These are phyloP conservation scores for Sebastes baramenuke DNA, from an alignment of 2,797 vertebrate species.

Conservation along the genomic window DNA sequence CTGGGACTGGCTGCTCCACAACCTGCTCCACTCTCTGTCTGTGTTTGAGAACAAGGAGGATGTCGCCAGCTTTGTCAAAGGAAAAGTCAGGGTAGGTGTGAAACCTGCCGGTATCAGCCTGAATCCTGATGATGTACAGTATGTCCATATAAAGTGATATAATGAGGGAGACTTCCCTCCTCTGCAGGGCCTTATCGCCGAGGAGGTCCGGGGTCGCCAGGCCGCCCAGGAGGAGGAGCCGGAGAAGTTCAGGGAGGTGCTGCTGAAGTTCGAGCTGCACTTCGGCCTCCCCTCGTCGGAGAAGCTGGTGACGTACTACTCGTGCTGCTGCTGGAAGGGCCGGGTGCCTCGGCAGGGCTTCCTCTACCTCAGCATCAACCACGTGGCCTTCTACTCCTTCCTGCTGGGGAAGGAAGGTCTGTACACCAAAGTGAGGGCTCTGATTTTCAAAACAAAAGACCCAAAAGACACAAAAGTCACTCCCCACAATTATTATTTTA, in stretches of 20 bases:
- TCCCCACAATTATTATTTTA: no score
- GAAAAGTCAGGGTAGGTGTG: conserved; percentile 91
- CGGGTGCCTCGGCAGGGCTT: conserved; percentile 95
- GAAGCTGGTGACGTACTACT: conserved; percentile 92
- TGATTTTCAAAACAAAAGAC: neutral
- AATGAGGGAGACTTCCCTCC: neutral
- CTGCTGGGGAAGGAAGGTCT: conserved; percentile 96
- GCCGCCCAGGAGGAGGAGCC: conserved; percentile 93
- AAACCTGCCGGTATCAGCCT: neutral
- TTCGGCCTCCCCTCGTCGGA: conserved; percentile 92
- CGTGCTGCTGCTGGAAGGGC: conserved; percentile 98
- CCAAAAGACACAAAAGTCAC: no score
- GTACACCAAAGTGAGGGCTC: conserved; percentile 47
- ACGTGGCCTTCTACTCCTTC: conserved; percentile 97
- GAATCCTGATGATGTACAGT: neutral
- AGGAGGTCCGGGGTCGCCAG: conserved; percentile 89
- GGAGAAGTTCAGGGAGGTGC: conserved; percentile 91
- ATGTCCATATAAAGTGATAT: neutral
- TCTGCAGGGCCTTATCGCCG: conserved; percentile 92
- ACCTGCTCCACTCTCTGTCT: conserved; percentile 92
- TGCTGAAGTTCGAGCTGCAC: conserved; percentile 91
- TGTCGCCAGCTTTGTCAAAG: conserved; percentile 91
- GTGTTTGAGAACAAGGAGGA: conserved; percentile 99
- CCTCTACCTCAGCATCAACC: conserved; percentile 97
- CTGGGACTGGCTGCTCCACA: conserved; percentile 96